Conservation (phyloP, 2,113 vertebrate species). For the Arizona elegans region DNA sequence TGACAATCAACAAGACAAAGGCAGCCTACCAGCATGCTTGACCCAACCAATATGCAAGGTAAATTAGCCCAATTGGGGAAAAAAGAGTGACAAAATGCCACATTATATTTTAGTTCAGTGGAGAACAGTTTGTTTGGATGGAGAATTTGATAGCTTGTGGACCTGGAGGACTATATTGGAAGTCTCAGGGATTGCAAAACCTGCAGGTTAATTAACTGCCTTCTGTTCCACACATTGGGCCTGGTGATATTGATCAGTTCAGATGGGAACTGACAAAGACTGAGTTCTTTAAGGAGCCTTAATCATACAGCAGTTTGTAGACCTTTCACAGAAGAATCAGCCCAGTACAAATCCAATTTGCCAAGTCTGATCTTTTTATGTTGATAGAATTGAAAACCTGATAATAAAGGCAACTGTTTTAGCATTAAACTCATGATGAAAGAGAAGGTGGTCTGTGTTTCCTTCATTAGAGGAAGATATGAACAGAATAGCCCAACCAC, state of each 20-base stretch:
- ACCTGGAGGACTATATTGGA: background rate
- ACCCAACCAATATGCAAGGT: background rate
- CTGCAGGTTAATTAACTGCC: background rate
- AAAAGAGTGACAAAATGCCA: background rate
- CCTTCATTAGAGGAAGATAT: background rate
- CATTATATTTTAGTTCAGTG: background rate
- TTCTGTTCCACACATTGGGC: background rate
- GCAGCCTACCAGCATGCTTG: background rate
- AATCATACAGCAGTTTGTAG: background rate
- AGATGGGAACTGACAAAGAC: background rate
- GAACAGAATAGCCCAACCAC: background rate
- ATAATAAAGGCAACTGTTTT: background rate
- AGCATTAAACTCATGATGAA: slow-evolving; percentile 25
- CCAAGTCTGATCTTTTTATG: background rate
- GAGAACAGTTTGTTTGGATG: background rate
- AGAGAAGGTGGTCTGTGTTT: background rate
- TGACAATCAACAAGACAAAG: background rate
- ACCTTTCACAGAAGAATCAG: background rate
- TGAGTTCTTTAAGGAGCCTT: background rate
- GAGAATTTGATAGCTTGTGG: background rate
- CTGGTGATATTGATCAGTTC: background rate
- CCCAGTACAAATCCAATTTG: background rate
- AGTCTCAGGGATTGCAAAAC: background rate
- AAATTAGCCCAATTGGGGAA: background rate
- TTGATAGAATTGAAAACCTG: background rate